Evolutionary conservation across 2,797 vertebrate species (phyloP).

Genomic region (Ispidina lecontei): DNA sequence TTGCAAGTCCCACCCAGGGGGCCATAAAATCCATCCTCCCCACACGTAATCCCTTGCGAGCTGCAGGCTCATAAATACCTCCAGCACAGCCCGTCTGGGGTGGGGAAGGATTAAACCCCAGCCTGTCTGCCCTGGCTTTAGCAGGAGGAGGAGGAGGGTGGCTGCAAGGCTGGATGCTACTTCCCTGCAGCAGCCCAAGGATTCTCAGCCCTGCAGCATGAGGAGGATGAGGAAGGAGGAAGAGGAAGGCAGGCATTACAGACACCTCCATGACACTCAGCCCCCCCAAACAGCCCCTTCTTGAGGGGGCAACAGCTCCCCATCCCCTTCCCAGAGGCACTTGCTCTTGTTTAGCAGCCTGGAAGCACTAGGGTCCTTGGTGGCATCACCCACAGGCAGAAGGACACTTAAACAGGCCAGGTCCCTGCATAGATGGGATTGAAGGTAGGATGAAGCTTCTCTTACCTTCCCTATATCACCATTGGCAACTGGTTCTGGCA

Average conservation of each 20-base stretch:
- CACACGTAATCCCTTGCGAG: background rate
- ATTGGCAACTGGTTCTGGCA: slow-evolving; percentile 89
- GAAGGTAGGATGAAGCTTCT: background rate
- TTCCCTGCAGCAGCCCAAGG: background rate
- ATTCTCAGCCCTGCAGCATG: background rate
- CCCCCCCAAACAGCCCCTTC: background rate
- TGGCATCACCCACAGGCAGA: background rate
- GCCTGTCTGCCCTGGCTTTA: background rate
- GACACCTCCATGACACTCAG: background rate
- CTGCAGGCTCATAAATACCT: slow-evolving; percentile 32
- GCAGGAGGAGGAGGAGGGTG: background rate
- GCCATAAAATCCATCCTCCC: background rate
- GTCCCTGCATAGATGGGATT: background rate
- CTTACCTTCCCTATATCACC: slow-evolving; percentile 91
- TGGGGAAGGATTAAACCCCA: slow-evolving; percentile 3
- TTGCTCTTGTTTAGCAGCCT: background rate
- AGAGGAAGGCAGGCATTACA: background rate
- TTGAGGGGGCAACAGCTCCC: background rate
- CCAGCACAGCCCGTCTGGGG: background rate
- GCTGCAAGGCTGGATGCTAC: background rate
- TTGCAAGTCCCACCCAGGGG: background rate
- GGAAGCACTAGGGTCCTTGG: background rate
- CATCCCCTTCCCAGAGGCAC: background rate
- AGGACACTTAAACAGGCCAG: background rate
- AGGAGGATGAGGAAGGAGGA: background rate